A percentile compares a stretch with the other conserved stretches of the same genome.
Evolutionary conservation across 1,140 invertebrate species (phyloP).

Genomic region (Heliconius himera): DNA sequence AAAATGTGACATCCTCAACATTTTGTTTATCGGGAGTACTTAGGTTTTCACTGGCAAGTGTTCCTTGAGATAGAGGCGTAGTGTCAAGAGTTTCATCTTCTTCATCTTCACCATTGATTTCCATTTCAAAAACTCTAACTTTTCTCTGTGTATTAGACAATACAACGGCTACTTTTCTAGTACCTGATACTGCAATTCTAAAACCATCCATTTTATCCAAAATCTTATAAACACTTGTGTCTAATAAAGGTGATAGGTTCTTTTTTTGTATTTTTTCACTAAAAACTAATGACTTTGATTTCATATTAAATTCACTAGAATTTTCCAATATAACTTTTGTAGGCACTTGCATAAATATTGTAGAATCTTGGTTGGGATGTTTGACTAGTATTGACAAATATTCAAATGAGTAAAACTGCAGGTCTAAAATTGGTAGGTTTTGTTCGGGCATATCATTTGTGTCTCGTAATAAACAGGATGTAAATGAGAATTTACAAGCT

Average conservation of each 20-base stretch:
- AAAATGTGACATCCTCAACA: conserved; percentile 24
- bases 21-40: conserved; percentile 39
- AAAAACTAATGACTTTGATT: conserved; percentile 79
- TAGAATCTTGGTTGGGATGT: conserved; percentile 80
- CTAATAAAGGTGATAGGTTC: conserved; percentile 79
- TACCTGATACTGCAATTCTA: conserved; percentile 92
- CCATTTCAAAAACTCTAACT: conserved; percentile 94
- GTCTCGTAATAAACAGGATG: conserved; percentile 63
- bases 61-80: conserved; percentile 65
- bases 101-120: conserved; percentile 94
- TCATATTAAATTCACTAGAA: conserved; percentile 73
- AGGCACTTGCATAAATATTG: conserved; percentile 86
- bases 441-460: conserved; percentile 58
- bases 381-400: conserved; percentile 89
- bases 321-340: conserved; percentile 78
- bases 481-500: conserved; percentile 64
- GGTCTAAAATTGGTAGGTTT: conserved; percentile 82
- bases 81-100: conserved; percentile 85
- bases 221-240: conserved; percentile 80
- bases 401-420: conserved; percentile 92
- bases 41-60: conserved; percentile 33
- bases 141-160: conserved; percentile 90
- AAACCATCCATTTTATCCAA: conserved; percentile 89
- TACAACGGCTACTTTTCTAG: conserved; percentile 93
- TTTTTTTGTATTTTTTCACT: conserved; percentile 76